Evolutionary conservation across 2,888 invertebrate species (phyloP).

Genomic region (Drosophila multiciliata): DNA sequence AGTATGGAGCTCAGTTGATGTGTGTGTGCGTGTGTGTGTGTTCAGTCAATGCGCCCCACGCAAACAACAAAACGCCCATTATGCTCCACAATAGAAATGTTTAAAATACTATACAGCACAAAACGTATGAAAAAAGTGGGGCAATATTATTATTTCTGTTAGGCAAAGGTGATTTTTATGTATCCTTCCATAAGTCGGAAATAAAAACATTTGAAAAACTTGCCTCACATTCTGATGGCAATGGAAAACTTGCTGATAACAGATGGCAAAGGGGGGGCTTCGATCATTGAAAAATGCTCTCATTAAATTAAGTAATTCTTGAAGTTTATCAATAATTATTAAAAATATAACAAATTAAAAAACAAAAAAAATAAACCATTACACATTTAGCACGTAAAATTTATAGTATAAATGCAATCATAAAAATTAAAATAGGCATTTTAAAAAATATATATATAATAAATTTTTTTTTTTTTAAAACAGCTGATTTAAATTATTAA

Average conservation of each 20-base stretch:
- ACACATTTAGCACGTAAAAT: too few species aligned
- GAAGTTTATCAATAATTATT: neutral
- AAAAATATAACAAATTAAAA: neutral
- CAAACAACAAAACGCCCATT: constrained; percentile 75
- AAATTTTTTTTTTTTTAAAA: too few species aligned
- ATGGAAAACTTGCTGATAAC: neutral
- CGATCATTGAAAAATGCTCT: neutral
- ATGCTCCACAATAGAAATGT: constrained; percentile 73
- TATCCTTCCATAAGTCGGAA: constrained; percentile 1
- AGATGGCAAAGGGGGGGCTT: neutral
- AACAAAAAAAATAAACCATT: neutral
- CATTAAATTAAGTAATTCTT: neutral
- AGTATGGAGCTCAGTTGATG: constrained; percentile 44
- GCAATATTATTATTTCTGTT: constrained; percentile 24
- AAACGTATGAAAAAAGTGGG: constrained; percentile 35
- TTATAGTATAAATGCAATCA: too few species aligned
- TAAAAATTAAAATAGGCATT: neutral
- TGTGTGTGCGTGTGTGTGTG: constrained; percentile 17
- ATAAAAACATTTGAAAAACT: neutral
- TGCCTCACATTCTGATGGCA: neutral
- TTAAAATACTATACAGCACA: constrained; percentile 68
- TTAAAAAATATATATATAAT: too few species aligned
- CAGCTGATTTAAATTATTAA: too few species aligned
- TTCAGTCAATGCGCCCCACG: constrained; percentile 45
- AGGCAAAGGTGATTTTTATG: constrained; percentile 3